Evolutionary conservation across 2,797 vertebrate genomes (phyloP), one percentile per base, ranked within the genome.

Genomic region (Clarias platycephalus): DNA sequence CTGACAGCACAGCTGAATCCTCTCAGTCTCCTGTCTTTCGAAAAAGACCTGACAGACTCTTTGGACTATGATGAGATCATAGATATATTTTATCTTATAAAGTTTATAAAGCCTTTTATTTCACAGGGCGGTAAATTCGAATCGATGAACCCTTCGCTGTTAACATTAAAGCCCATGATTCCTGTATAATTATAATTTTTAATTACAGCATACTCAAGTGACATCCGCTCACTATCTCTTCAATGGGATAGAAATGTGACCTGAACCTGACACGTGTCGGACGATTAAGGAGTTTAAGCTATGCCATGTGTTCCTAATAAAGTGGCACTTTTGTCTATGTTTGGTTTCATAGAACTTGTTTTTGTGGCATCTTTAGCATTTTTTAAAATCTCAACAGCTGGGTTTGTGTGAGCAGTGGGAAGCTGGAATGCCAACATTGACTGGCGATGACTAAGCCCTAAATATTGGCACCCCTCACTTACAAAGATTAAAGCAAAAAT

Each of bases 11-110:
- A 37, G 53, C 53, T 82, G 10, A 82, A 71, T 58, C 80, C 80
- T n/a, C 80, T 71, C 12, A 82, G 80, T 24, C 80, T 82, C 5
- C 66, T 82, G 66, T 15, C 31, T 0, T 82, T 82, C 31, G 80
- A 82, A 40, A 82, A 71, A 70, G 80, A 81, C 80, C 5, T 81
- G 80, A 60, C 80, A 0, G 80, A 81, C 80, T 34, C 66, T 81
- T 57, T 81, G 80, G 66, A 81, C 55, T 71, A 81, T 8, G 80
- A 82, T 7, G 80, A 82, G 55, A 82, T 82, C 55, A 82, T 82
- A 37, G 67, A 82, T 58, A 82, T 82, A 71, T 82, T 82, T 37
- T 71, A 82, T 71, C 60, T 72, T 7, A 60, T 82, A 5, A 83
- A 83, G 60, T 78, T 77, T 40, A 77, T 78, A 68, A 83, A 83